These are phyloP conservation scores for Odobenus rosmarus DNA, from an alignment of 2,113 vertebrate genomes.

Conservation along the genomic window DNA sequence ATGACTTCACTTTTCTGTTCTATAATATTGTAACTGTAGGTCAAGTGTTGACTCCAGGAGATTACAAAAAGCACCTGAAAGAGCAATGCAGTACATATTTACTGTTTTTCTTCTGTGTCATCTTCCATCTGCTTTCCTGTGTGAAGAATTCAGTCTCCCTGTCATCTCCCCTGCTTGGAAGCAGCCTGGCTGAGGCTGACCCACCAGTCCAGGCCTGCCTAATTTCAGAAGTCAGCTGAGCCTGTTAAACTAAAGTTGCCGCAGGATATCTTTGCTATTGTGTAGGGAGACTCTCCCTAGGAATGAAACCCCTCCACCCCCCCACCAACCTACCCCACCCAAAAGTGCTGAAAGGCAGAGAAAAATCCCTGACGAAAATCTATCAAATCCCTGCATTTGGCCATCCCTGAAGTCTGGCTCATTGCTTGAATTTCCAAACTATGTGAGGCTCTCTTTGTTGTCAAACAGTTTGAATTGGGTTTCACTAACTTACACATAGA, in stretches of 20 bases:
- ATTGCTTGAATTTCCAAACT: not conserved
- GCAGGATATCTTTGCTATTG: too few species aligned
- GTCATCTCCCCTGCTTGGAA: not conserved
- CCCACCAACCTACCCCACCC: not conserved
- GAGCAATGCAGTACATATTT: not conserved
- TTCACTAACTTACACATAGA: not conserved
- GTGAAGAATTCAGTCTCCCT: rapidly evolving
- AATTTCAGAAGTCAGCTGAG: too few species aligned
- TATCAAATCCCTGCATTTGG: too few species aligned
- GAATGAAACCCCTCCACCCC: not conserved
- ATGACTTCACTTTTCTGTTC: not conserved
- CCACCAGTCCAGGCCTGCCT: not conserved
- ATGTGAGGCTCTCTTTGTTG: too few species aligned
- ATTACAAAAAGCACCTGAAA: not conserved
- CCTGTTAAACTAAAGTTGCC: not conserved
- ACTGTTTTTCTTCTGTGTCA: rapidly evolving
- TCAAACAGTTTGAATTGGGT: not conserved
- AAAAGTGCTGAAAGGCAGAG: not conserved
- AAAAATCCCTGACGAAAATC: not conserved
- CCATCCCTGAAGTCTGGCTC: not conserved
- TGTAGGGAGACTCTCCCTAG: not conserved
- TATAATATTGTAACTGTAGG: not conserved
- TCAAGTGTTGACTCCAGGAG: not conserved
- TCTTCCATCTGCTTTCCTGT: not conserved
- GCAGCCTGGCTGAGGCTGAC: too few species aligned